These are phyloP conservation scores for Menura novaehollandiae DNA, from an alignment of 2,113 vertebrate species.

Conservation along the genomic window DNA sequence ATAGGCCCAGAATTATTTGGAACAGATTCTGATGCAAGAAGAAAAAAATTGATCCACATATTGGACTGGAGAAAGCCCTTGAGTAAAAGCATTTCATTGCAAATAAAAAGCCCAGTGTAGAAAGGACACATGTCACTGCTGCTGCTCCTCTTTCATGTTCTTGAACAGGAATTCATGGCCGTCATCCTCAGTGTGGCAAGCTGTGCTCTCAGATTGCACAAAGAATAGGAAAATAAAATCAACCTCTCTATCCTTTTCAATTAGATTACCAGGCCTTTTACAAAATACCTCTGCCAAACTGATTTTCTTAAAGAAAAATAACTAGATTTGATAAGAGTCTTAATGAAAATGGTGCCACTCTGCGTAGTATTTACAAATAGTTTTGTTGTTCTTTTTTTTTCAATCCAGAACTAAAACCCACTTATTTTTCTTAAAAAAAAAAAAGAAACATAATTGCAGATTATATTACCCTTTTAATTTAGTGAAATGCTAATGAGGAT, in stretches of 20 bases:
- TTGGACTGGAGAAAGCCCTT: background rate
- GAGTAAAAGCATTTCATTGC: background rate
- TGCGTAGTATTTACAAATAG: background rate
- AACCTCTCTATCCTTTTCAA: background rate
- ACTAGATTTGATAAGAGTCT: background rate
- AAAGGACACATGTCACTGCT: background rate
- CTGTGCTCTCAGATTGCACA: background rate
- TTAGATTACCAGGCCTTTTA: background rate
- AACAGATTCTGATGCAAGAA: background rate
- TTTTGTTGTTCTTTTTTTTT: background rate
- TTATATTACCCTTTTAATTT: background rate
- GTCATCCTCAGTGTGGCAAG: background rate
- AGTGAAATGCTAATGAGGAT: background rate
- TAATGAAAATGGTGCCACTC: background rate
- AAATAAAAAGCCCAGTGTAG: background rate
- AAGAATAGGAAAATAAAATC: background rate
- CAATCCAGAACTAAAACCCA: background rate
- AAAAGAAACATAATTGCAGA: background rate
- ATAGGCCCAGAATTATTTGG: background rate
- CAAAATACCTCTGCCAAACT: background rate
- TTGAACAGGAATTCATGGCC: background rate
- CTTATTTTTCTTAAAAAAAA: background rate
- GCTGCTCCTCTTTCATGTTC: background rate
- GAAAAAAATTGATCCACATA: constrained; percentile 9
- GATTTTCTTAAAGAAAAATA: background rate